Percentiles rank a stretch among this genome's conserved stretches.
These are phyloP conservation scores for Drosophila emarginata DNA, from an alignment of 2,888 invertebrate species.

Conservation along the genomic window DNA sequence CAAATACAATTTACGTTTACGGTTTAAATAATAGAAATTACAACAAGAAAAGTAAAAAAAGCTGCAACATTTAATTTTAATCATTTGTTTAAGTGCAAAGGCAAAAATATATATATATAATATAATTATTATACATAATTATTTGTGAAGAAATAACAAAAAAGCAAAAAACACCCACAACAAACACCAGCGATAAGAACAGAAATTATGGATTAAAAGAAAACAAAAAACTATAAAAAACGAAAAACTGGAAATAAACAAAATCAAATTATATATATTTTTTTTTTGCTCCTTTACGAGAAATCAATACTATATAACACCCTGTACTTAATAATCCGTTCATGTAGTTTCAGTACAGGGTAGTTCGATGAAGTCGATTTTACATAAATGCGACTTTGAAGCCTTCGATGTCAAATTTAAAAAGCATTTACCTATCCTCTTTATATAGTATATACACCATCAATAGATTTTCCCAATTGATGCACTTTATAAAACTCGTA, in stretches of 20 bases:
- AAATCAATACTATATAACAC: constrained; percentile 45
- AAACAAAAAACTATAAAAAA: constrained; percentile 34
- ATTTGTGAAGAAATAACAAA: constrained; percentile 61
- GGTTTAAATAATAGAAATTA: constrained; percentile 41
- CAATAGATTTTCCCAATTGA: neutral
- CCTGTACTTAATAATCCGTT: constrained; percentile 21
- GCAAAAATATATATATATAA: constrained; percentile 54
- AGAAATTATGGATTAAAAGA: constrained; percentile 50
- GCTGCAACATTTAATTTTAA: constrained; percentile 72
- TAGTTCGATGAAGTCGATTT: neutral
- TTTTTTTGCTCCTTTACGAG: constrained; percentile 59
- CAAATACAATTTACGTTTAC: constrained; percentile 64
- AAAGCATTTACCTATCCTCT: neutral
- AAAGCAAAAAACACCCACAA: constrained; percentile 18
- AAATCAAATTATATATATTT: constrained; percentile 33
- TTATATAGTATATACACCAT: neutral
- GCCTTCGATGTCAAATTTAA: constrained; percentile 8
- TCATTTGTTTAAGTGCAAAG: constrained; percentile 63
- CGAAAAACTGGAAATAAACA: constrained; percentile 48
- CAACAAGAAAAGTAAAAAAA: constrained; percentile 48
- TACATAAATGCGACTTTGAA: neutral
- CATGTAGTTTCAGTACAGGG: neutral
- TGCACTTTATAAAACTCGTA: constrained; percentile 14
- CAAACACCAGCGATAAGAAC: constrained; percentile 32
- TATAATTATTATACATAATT: constrained; percentile 56